Evolutionary conservation across 2,797 vertebrate species (phyloP), one percentile per base, ranked within the genome.

Genomic region (Psittacula echo): DNA sequence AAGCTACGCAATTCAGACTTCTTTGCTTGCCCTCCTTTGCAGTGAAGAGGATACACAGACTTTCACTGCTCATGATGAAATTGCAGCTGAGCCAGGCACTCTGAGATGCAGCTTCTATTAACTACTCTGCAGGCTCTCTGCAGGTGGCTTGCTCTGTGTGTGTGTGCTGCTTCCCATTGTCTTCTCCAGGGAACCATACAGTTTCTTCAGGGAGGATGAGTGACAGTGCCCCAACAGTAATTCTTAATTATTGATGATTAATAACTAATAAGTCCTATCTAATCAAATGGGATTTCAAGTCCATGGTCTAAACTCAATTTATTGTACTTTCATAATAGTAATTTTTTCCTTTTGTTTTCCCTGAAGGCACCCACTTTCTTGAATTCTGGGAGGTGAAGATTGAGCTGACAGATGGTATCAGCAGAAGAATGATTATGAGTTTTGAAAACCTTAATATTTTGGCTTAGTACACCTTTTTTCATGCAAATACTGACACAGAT

Each of bases 351-450:
- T 89, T 86, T 86, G 32, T 61, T 54, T 93, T 89, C 94, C 95
- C 90, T 90, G 54, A 95, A 93, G 94, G 75, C 68, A 90, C 11
- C 4, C 4, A 77, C 68, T 92, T 90, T 13, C 6, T 54, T 94
- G 84, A 80, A 74, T 94, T 89, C 84, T 89, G 75, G 84, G 82
- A 93, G 86, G 90, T 93, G 64, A 92, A 90, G 88, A 95, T 93
- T 92, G 96, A 78, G 75, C 81, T 95, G 93, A 93, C 93, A 96
- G 96, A 97, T 96, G 91, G 94, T 90, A 95, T 92, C 90, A 54
- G 75, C 79, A 90, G 90, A 94, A 93, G 95, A 96, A 80, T 83
- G 87, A 92, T 95, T 91, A 94, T 60, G 75, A 80, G 88, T 82
- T 95, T 94, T 93, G 80, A 94, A 96, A 95, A 87, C 72, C 81